Evolutionary conservation across 2,888 invertebrate genomes (phyloP).

Genomic region (Cloeon dipterum): DNA sequence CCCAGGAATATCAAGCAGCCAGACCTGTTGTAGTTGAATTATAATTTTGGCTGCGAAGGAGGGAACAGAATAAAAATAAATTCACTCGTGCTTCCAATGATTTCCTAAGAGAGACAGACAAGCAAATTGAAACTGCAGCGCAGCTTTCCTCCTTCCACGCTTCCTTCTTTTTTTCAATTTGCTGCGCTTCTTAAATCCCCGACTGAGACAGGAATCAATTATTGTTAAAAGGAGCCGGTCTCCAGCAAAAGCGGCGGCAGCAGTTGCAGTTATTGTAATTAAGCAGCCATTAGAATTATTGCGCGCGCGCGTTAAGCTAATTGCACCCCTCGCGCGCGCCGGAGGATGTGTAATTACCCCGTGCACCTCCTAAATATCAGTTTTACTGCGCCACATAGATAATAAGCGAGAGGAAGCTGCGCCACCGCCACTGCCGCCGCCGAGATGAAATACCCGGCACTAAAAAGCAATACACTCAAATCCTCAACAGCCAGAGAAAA

Average conservation of each 20-base stretch:
- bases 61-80: no score
- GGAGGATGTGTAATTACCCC: neutral
- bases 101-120: conserved; percentile 52
- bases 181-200: neutral
- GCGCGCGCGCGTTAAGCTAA: neutral
- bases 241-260: no score
- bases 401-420: no score
- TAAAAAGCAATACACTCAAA: neutral
- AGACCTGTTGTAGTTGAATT: no score
- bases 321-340: neutral
- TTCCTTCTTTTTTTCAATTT: neutral
- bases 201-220: neutral
- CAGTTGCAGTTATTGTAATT: conserved; percentile 1
- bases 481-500: no score
- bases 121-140: conserved; percentile 12
- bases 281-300: conserved; percentile 1
- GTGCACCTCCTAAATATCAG: neutral
- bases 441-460: neutral
- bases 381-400: no score
- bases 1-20: no score
- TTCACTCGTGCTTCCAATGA: conserved; percentile 48
- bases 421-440: no score
- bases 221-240: no score
- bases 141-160: no score
- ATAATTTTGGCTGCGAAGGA: no score